Evolutionary conservation across 2,888 invertebrate genomes (phyloP).

Genomic region (Phasia obesa): DNA sequence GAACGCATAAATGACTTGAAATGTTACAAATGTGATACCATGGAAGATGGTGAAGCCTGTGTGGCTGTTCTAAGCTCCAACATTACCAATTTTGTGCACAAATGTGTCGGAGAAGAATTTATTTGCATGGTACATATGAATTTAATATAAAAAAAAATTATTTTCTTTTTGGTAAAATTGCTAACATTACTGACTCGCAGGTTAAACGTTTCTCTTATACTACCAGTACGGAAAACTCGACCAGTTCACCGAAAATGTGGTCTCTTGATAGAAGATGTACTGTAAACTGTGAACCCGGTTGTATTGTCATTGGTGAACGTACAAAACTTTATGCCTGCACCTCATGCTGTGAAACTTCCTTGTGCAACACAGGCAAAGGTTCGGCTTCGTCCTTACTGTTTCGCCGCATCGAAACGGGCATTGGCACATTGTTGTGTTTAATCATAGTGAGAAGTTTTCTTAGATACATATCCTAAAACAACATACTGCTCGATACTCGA

Average conservation of each 20-base stretch:
- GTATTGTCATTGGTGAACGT: constrained; percentile 94
- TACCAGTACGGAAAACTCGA: constrained; percentile 90
- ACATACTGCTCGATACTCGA: constrained; percentile 3
- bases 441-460: constrained; percentile 28
- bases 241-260: constrained; percentile 91
- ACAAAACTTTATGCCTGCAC: constrained; percentile 94
- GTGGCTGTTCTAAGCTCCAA: constrained; percentile 85
- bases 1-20: constrained; percentile 89
- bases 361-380: constrained; percentile 90
- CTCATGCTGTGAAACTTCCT: constrained; percentile 90
- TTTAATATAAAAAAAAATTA: background rate
- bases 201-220: constrained; percentile 93
- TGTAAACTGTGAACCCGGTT: constrained; percentile 92
- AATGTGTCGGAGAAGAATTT: constrained; percentile 89
- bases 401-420: constrained; percentile 78
- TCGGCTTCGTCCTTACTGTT: constrained; percentile 75
- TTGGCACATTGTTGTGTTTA: constrained; percentile 72
- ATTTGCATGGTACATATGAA: constrained; percentile 89
- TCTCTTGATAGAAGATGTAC: constrained; percentile 92
- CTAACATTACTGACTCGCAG: constrained; percentile 68
- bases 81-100: constrained; percentile 86
- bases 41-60: constrained; percentile 89
- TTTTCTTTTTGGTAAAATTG: background rate
- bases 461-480: constrained; percentile 56
- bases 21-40: constrained; percentile 92